Conservation (phyloP, 2,888 invertebrate genomes). For the Dolichomitus sp. region DNA sequence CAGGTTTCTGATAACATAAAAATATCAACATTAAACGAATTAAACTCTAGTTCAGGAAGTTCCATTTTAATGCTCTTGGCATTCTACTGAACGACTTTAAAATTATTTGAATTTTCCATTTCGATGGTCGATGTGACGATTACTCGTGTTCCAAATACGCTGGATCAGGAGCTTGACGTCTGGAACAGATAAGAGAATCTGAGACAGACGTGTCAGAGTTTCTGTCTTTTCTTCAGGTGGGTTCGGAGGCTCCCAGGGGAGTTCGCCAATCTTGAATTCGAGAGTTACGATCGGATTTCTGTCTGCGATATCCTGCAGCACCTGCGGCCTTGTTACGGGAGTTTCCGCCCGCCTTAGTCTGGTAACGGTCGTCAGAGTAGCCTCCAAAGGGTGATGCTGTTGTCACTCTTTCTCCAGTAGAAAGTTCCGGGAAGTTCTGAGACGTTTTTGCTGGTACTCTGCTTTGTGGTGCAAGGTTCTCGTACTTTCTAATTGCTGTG, state of each 20-base stretch:
- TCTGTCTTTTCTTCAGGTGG: background rate
- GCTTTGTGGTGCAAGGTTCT: background rate
- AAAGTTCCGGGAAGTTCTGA: constrained; percentile 7
- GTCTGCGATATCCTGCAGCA: no score
- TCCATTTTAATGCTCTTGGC: constrained; percentile 41
- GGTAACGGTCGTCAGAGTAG: no score
- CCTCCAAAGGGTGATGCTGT: no score
- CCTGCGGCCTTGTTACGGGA: no score
- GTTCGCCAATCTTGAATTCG: background rate
- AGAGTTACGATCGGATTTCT: no score
- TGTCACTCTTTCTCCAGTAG: background rate
- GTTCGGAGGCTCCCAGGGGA: background rate
- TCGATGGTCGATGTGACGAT: background rate
- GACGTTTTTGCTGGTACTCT: background rate
- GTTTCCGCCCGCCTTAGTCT: no score
- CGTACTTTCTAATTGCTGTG: background rate
- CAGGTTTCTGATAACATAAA: constrained; percentile 59
- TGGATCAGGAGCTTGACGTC: constrained; percentile 1
- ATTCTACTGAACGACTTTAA: constrained; percentile 47
- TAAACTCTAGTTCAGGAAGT: constrained; percentile 37
- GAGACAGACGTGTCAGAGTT: background rate
- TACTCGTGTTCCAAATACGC: background rate
- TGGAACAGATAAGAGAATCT: background rate
- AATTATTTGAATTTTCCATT: constrained; percentile 7
- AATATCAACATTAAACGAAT: constrained; percentile 31